These are phyloP conservation scores for Podabrus alpinus DNA, from an alignment of 2,888 invertebrate genomes.

Conservation along the genomic window DNA sequence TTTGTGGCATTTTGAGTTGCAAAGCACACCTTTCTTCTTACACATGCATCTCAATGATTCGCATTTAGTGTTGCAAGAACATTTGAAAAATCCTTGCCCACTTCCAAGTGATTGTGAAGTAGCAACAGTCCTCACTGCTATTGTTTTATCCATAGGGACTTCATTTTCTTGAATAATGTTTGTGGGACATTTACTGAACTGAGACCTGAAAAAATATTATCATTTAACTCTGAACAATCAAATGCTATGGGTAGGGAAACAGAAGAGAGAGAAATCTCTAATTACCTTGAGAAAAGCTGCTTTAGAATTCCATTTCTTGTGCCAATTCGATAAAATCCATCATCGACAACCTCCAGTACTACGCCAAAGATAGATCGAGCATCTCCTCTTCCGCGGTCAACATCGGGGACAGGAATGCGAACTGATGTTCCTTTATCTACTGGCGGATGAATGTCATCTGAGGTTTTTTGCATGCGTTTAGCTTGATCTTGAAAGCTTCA, in stretches of 20 bases:
- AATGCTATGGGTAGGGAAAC: too few relatives aligned
- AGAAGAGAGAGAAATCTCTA: too few relatives aligned
- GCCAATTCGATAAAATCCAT: slow-evolving; percentile 28
- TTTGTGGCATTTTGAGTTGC: not conserved
- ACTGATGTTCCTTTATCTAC: slow-evolving; percentile 25
- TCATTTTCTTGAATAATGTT: not conserved
- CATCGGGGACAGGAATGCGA: slow-evolving; percentile 29
- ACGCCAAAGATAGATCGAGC: slow-evolving; percentile 31
- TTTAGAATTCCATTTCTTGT: slow-evolving; percentile 29
- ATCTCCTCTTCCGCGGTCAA: slow-evolving; percentile 30
- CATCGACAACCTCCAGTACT: slow-evolving; percentile 31
- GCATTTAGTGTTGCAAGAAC: slow-evolving; percentile 8
- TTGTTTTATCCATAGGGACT: slow-evolving; percentile 1
- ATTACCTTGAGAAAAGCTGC: too few relatives aligned
- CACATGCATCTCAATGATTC: slow-evolving; percentile 1
- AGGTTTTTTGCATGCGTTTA: slow-evolving; percentile 31
- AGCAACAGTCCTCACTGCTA: slow-evolving; percentile 7
- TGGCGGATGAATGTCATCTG: slow-evolving; percentile 28
- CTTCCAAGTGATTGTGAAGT: slow-evolving; percentile 8
- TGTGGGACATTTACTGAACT: not conserved
- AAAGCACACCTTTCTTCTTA: not conserved
- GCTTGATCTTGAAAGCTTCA: slow-evolving; percentile 21
- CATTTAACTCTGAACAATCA: too few relatives aligned
- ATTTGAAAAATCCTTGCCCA: slow-evolving; percentile 12
- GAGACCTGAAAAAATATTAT: not conserved